A percentile compares a stretch with the other conserved stretches of the same genome.
Conservation (phyloP, 2,797 vertebrate species). For the Mallotus villosus region DNA sequence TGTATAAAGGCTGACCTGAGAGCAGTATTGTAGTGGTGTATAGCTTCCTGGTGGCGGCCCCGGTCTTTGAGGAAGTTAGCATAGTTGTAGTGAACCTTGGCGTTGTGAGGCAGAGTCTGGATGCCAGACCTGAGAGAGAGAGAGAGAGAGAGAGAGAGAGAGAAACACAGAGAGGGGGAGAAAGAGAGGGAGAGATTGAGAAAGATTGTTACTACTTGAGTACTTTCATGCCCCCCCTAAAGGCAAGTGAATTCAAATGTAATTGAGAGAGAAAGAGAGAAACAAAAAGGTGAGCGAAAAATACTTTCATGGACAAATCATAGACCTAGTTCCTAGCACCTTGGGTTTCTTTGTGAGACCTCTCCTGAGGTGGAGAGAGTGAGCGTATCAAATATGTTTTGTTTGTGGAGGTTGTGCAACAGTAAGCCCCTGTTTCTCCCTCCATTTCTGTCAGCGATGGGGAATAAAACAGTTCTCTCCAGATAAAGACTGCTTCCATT, state of each 20-base stretch:
- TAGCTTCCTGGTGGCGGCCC: slow-evolving; percentile 83
- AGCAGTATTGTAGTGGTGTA: slow-evolving; percentile 91
- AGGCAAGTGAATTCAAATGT: too few relatives aligned
- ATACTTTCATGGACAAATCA: too few relatives aligned
- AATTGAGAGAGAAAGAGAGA: too few relatives aligned
- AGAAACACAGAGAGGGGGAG: too few relatives aligned
- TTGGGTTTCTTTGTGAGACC: too few relatives aligned
- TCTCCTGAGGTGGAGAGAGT: too few relatives aligned
- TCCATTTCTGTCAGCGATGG: background rate
- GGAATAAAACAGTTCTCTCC: background rate
- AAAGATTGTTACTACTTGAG: background rate
- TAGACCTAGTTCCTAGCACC: too few relatives aligned
- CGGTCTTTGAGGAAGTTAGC: slow-evolving; percentile 96
- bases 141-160: background rate
- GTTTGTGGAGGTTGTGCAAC: too few relatives aligned
- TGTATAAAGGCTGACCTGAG: slow-evolving; percentile 80
- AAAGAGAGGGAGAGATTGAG: too few relatives aligned
- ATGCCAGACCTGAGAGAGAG: slow-evolving; percentile 85
- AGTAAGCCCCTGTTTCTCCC: background rate
- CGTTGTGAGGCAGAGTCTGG: slow-evolving; percentile 93
- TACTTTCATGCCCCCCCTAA: too few relatives aligned
- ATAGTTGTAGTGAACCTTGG: slow-evolving; percentile 99
- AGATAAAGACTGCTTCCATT: background rate
- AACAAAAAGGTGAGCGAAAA: too few relatives aligned
- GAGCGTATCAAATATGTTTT: too few relatives aligned